Evolutionary conservation across 2,888 invertebrate genomes (phyloP), one percentile per base, ranked within the genome.

Genomic region (Dermolepida albohirtum): DNA sequence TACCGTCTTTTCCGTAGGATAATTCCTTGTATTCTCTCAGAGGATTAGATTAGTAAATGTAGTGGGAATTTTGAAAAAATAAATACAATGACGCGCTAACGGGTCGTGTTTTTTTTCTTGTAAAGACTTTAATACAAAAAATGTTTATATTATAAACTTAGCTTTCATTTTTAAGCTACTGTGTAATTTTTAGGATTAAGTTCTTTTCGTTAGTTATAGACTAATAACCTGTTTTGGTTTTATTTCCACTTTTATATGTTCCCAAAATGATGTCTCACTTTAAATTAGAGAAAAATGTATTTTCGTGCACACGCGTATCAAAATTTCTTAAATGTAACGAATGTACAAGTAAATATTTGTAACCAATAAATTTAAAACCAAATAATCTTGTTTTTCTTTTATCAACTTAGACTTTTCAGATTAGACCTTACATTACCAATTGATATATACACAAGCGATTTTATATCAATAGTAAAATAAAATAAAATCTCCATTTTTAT

Each of bases 341-440:
- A 59, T 68, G 68, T 68, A 65, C 65, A 68, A 67, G 62, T 67
- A 65, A 49, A 66, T 57, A 68, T 68, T 68, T 68, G 65, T 68
- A 68, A 68, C 59, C 68, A 68, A 68, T 68, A 68, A 68, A 68
- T 68, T 68, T 65, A 68, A 68, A 68, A 57, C 34, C 39, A 39
- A 63, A 52, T 34, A 55, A 29, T 17, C 14, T 29, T 44, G 44
- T 59, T 54, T 14, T 57, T 14, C n/a, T 64, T 50, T 1, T 14
- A 8, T 47, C 4, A 2, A 22, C 4, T 22, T 22, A 22, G 4
- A 22, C 4, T 22, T 22, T 22, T 22, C 22, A 4, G 1, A 22
- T 4, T 4, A 22, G 22, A 22, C 22, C 22, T n/a, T n/a, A n/a
- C n/a, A n/a, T n/a, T n/a, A n/a, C n/a, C n/a, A n/a, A n/a, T n/a